These are phyloP conservation scores for Hypotaenidia philippensis DNA, from an alignment of 2,797 vertebrate genomes.

Conservation along the genomic window DNA sequence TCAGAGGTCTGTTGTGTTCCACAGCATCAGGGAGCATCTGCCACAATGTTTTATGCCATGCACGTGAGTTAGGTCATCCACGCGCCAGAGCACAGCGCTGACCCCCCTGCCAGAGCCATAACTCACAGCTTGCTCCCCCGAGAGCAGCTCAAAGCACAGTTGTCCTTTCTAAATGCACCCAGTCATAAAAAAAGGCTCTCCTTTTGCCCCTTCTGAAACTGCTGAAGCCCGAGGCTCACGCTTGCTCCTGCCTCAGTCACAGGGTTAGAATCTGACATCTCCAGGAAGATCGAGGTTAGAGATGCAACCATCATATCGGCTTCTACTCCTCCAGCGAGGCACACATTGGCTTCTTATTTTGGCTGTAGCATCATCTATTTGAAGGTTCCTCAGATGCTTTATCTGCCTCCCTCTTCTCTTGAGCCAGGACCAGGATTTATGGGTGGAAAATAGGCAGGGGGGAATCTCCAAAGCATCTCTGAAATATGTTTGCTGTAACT, in stretches of 20 bases:
- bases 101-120: not conserved
- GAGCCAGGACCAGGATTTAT: not conserved
- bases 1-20: not conserved
- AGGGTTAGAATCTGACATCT: not conserved
- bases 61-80: fast-evolving
- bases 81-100: fast-evolving
- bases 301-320: not conserved
- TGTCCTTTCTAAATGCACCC: not conserved
- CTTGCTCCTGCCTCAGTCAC: not conserved
- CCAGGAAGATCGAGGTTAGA: not conserved
- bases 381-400: not conserved
- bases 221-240: not conserved
- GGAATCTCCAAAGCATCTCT: not conserved
- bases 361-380: not conserved
- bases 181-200: not conserved
- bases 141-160: not conserved
- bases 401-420: not conserved
- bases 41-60: fast-evolving
- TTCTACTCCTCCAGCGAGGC: not conserved
- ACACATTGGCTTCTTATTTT: not conserved
- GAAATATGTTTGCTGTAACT: not conserved
- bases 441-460: not conserved
- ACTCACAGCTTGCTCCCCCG: fast-evolving
- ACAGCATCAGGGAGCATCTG: not conserved
- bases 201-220: not conserved